These are phyloP conservation scores for Tetragonisca angustula DNA, from an alignment of 2,888 invertebrate species.

Conservation along the genomic window DNA sequence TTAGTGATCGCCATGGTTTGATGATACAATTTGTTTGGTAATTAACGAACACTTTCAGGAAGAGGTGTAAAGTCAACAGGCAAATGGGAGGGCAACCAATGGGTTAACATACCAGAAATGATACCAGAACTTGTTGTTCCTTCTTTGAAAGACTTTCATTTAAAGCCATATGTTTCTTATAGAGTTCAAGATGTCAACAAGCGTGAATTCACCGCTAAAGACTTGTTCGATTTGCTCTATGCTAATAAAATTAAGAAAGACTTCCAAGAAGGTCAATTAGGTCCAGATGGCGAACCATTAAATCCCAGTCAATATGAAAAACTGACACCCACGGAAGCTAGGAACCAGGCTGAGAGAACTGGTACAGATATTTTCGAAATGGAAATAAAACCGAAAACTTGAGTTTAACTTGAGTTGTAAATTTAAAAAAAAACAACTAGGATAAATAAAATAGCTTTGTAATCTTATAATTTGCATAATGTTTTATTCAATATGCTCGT, in stretches of 20 bases:
- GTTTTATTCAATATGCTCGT: conserved; percentile 74
- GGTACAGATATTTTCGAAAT: conserved; percentile 92
- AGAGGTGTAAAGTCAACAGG: conserved; percentile 90
- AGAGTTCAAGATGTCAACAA: conserved; percentile 90
- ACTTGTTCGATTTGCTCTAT: conserved; percentile 93
- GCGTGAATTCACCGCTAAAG: conserved; percentile 92
- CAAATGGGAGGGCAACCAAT: conserved; percentile 85
- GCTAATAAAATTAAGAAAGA: conserved; percentile 91
- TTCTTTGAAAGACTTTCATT: conserved; percentile 91
- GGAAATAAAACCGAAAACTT: background rate
- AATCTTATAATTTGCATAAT: conserved; percentile 60
- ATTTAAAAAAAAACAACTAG: background rate
- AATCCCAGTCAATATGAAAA: conserved; percentile 91
- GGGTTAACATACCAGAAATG: conserved; percentile 91
- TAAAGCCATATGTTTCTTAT: conserved; percentile 98
- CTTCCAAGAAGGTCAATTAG: conserved; percentile 89
- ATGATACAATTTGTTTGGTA: background rate
- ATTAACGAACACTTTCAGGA: conserved; percentile 82
- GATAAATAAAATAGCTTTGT: conserved; percentile 16
- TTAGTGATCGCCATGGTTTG: background rate
- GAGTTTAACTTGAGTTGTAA: conserved; percentile 11
- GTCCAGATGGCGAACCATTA: conserved; percentile 88
- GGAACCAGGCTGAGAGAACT: conserved; percentile 88
- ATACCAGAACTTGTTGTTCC: conserved; percentile 97
- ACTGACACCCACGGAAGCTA: conserved; percentile 90